Base-by-base conservation (phyloP, 2,113 vertebrate genomes). In the Oriolus oriolus region DNA sequence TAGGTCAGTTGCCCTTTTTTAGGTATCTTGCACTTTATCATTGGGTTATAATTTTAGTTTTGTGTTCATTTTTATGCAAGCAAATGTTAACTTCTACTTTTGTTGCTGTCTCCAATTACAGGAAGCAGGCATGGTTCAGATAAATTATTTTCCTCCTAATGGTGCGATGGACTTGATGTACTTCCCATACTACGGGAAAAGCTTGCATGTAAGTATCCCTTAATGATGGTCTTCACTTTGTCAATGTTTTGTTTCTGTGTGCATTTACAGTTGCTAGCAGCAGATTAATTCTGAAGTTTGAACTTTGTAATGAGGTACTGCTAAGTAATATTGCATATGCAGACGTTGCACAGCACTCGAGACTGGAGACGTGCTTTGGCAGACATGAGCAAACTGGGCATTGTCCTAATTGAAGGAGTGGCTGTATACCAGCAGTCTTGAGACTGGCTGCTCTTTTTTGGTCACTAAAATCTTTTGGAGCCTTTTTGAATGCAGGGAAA, bases 171-270 rank as follows among this genome's bases (percentile, higher is more conserved):
- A 99, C 96, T 98, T 98, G 98, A 99, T 98, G 98, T 99, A 99
- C 97, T 99, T 99, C 96, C 99, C 99, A 21, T 99, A 99, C 95
- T 99, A 99, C 61, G 99, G 99, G 73, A 99, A 99, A 97, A 99
- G 98, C 91, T 96, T 97, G 53, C 99, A 99, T 24, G 99, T 99
- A 98, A 99, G 99, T 99, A 90, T 95, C 53, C 76, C 42, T 82
- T 54, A 33, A 50, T 76, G 45, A 42, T 47, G 24, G 33, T 73
- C 74, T 64, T 60, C 5, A 7, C 73, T 81, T 87, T n/a, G 63
- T 49, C 56, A 22, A 2, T 85, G 52, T 37, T 49, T 33, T 39
- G 37, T 42, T 89, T 78, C 61, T 90, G n/a, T 82, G 60, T 68
- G 30, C 27, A 44, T 59, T 71, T 90, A 21, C 20, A 57, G 20